Evolutionary conservation across 1,140 invertebrate genomes (phyloP), one percentile per base, ranked within the genome.

Genomic region (Drosophila yakuba): DNA sequence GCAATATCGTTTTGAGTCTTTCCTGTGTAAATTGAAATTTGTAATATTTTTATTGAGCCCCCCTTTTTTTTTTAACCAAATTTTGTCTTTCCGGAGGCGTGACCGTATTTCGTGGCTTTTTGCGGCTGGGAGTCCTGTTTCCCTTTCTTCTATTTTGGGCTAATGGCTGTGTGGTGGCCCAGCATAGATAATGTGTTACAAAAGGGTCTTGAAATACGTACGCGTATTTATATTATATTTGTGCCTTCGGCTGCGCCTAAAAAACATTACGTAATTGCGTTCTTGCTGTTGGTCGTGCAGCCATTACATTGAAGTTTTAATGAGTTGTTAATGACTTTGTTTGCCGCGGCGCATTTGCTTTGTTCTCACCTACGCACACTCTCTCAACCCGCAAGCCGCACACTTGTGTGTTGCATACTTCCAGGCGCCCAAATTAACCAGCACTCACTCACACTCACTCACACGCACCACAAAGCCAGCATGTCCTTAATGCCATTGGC

Each of bases 321-420:
- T 75, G 74, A 77, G 73, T 77, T 77, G 74, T 77, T 77, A 77
- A 77, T 77, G 74, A 76, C 73, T 77, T 60, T 62, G 60, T 67
- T 54, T 75, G 60, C 43, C 32, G 55, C 72, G 73, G 43, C 51
- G 51, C 64, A 71, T 47, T 71, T 69, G 51, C 67, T 69, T 69
- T 57, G 51, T 52, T 20, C 38, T 36, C 45, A 45, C 50, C 32
- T 39, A 68, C 47, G 23, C 56, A 43, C 23, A 45, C 39, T n/a
- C 8, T 11, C n/a, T 12, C 23, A 52, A 12, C 38, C 11, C 20
- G 6, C 43, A 51, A 61, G 41, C 48, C 66, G 23, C 64, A 54
- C 66, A 50, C 52, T 71, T 39, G 62, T 17, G 14, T 54, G 62
- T 15, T 69, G 67, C 67, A 71, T 71, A 71, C 67, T 43, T 71